A percentile compares a stretch with the other conserved stretches of the same genome.
These are phyloP conservation scores for Ariopsis seemanni DNA, from an alignment of 2,113 vertebrate species.

Conservation along the genomic window DNA sequence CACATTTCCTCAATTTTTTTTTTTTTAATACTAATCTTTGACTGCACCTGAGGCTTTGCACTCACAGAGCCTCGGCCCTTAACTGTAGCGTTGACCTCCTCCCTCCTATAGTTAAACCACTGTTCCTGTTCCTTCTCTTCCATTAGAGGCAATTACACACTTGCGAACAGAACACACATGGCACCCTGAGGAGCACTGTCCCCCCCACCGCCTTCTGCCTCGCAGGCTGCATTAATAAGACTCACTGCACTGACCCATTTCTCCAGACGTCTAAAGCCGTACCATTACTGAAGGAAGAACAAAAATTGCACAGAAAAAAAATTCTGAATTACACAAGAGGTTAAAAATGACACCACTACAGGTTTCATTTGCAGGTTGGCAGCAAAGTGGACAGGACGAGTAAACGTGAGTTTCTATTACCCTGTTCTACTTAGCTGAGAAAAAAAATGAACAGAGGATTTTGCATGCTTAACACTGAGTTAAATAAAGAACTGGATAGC, in stretches of 20 bases:
- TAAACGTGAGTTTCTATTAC: neutral
- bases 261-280: constrained; percentile 25
- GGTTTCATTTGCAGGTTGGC: constrained; percentile 12
- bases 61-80: neutral
- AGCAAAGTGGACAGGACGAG: neutral
- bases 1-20: neutral
- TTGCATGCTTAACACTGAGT: neutral
- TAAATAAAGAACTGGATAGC: neutral
- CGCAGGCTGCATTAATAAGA: constrained; percentile 41
- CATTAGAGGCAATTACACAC: constrained; percentile 43
- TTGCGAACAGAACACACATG: constrained; percentile 15
- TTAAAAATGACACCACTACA: neutral
- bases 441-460: neutral
- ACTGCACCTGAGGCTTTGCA: neutral
- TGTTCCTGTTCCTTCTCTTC: constrained; percentile 34
- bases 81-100: constrained; percentile 14
- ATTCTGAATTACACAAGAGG: constrained; percentile 4
- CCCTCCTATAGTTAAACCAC: constrained; percentile 13
- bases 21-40: neutral
- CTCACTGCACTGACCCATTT: constrained; percentile 45
- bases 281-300: constrained; percentile 7
- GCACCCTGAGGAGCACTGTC: constrained; percentile 16
- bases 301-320: neutral
- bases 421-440: neutral
- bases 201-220: constrained; percentile 22